Evolutionary conservation across 2,797 vertebrate genomes (phyloP).

Genomic region (Rhincodon typus): DNA sequence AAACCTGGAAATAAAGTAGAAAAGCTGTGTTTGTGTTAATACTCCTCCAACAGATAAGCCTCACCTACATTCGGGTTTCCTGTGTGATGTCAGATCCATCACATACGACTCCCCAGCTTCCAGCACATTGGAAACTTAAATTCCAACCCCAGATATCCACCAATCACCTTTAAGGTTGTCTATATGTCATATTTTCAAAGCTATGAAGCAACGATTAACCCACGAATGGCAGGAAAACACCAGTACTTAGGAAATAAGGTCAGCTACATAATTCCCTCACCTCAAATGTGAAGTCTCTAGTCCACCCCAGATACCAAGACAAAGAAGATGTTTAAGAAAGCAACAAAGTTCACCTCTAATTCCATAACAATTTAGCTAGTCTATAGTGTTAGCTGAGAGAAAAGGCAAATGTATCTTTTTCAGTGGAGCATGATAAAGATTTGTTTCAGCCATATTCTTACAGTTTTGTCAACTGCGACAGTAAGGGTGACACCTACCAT

Average conservation of each 20-base stretch:
- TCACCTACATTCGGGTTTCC: neutral
- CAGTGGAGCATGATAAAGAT: neutral
- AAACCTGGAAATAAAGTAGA: neutral
- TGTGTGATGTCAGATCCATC: neutral
- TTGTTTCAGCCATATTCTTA: neutral
- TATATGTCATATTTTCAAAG: neutral
- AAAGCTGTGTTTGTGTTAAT: neutral
- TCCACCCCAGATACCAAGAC: neutral
- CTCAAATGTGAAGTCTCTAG: neutral
- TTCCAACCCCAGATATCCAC: neutral
- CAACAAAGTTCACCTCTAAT: neutral
- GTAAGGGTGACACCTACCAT: neutral
- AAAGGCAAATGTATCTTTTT: neutral
- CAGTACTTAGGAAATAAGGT: neutral
- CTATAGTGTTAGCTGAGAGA: neutral
- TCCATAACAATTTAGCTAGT: neutral
- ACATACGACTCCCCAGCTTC: no score
- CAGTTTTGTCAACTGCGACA: neutral
- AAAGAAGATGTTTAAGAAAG: neutral
- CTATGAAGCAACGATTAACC: neutral
- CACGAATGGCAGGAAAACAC: neutral
- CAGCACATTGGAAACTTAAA: neutral
- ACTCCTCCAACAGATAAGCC: neutral
- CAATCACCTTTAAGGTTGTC: neutral
- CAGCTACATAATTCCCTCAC: neutral